Evolutionary conservation across 2,888 invertebrate genomes (phyloP), one percentile per base, ranked within the genome.

Genomic region (Selenia dentaria): DNA sequence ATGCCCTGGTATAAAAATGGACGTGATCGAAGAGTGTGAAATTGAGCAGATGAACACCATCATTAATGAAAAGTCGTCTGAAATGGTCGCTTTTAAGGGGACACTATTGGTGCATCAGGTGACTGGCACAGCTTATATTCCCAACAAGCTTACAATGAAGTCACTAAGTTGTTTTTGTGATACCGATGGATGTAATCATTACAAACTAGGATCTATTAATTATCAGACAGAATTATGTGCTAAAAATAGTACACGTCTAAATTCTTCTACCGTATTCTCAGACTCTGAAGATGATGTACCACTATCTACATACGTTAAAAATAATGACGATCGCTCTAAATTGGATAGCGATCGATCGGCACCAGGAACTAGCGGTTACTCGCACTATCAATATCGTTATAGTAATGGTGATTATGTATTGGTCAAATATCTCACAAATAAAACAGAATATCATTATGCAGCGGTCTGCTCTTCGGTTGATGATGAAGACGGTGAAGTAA

Each of bases 91-190:
- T 22, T 64, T 63, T 53, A 58, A 57, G 20, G 61, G 59, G 28
- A 63, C 58, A 16, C 57, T 61, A 5, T 40, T 40, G 34, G 61
- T 62, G 20, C 61, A 63, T 51, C 59, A 63, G 33, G 55, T 61
- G 12, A 39, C 36, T 4, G 54, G 54, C 28, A 9, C 36, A 26
- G 44, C 50, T 41, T 62, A 47, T 35, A 46, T 46, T 24, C 60
- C 58, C 6, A 53, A 56, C 14, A 18, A 50, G 11, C 40, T 62
- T 41, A 43, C 28, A 36, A 51, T 64, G 55, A 63, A 64, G 42
- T 49, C 51, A 42, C 52, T 63, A 27, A 62, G 59, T 51, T 63
- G 57, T 45, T 62, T 61, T 25, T 62, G 59, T 12, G 41, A 53
- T 5, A 18, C 14, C 45, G 27, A 27, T 11, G 27, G 3, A 27